Base-by-base conservation (phyloP, 1,140 invertebrate species). In the Musca vetustissima region DNA sequence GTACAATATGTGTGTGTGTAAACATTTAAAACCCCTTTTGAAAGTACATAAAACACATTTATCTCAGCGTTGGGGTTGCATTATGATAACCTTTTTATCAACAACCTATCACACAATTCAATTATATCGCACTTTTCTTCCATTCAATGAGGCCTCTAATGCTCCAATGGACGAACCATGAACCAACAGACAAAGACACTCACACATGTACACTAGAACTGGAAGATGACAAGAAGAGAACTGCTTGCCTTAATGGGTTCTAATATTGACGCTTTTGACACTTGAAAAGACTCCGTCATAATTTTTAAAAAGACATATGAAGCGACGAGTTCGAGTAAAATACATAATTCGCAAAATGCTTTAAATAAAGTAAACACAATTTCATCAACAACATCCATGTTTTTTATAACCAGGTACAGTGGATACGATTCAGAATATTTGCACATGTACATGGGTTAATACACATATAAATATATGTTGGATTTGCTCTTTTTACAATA, bases 41-140 rank as follows among this genome's bases (percentile, higher is more conserved):
- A 32, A 61, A 22, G 28, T 36, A 36, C 15, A 24, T 17, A 61
- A 43, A 61, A 32, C 28, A 61, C 57, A 61, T 21, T 61, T 61
- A 61, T 21, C 57, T 32, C 57, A 36, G 21, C 28, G 21, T 61
- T 14, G 57, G 28, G 28, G 57, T 61, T 61, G 28, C 28, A 19
- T 61, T 36, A 61, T 32, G 28, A 61, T 36, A 25, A 59, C 55
- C 22, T 61, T 59, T n/a, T 59, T 59, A 59, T 59, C 55, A 59
- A 32, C 24, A 59, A 32, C 24, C 55, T 32, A 59, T 59, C 57
- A 61, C 57, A 61, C 57, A 61, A 61, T 61, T 61, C 57, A 61
- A 61, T 61, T 61, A 61, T 61, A 36, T 61, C 36, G 19, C 53
- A 24, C 24, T 22, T 55, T 55, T 6, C 53, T 25, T 55, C 6